phyloP scores from a whole-genome alignment of 2,888 invertebrate genomes.

The Drosophila nigricruria region DNA sequence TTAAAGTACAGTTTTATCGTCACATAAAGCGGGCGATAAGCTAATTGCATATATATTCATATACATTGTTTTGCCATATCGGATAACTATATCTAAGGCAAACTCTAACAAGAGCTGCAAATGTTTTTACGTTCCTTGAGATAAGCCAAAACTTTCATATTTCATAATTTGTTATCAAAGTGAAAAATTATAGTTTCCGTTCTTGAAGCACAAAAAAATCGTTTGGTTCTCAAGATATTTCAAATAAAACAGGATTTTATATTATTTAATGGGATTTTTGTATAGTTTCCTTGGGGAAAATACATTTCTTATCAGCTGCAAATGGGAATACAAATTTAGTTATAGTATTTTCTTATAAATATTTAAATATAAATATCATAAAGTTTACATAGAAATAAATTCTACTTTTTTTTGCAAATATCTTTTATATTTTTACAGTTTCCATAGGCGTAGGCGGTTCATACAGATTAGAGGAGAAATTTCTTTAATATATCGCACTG shows the following conservation, averaged over 20 bases:
- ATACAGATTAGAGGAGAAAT: too few species aligned
- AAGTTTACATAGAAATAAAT: too few species aligned
- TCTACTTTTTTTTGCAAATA: too few species aligned
- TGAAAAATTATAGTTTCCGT: background rate
- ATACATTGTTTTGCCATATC: background rate
- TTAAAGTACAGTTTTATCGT: background rate
- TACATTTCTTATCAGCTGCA: too few species aligned
- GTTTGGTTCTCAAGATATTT: background rate
- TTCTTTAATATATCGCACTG: too few species aligned
- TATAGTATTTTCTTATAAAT: too few species aligned
- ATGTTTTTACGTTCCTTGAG: background rate
- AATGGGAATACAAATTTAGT: too few species aligned
- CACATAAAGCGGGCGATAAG: background rate
- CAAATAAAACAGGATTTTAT: background rate
- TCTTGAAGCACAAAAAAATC: background rate
- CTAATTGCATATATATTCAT: background rate
- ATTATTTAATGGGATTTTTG: background rate
- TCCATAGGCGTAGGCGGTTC: too few species aligned
- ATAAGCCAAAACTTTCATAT: background rate
- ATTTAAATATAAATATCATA: too few species aligned
- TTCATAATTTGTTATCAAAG: background rate
- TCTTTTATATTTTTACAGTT: too few species aligned
- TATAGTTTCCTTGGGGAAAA: too few species aligned
- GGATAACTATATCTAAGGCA: background rate
- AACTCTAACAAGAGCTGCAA: background rate